Base-by-base conservation (phyloP, 2,797 vertebrate genomes). In the Poeciliopsis paucimaculata region DNA sequence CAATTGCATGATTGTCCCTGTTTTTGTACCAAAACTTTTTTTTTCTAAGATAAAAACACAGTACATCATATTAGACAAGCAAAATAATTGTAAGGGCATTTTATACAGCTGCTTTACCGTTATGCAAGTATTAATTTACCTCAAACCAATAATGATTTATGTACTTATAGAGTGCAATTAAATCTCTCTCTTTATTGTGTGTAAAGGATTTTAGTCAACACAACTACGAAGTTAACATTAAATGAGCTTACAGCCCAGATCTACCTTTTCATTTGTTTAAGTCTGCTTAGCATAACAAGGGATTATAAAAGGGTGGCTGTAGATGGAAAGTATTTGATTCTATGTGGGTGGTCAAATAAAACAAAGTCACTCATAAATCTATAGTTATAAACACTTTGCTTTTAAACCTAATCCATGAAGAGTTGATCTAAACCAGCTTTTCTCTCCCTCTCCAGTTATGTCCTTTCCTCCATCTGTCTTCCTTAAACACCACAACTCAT, bases 281-380 rank as follows among this genome's bases (percentile, higher is more conserved):
- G 78, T 81, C 53, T 79, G 46, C 26, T 60, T 18, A 82, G 45
- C 26, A 76, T 1, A 53, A 39, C 12, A n/a, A 46, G 39, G 39
- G 11, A 70, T 72, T n/a, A 45, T 5, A n/a, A 43, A 15, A 18
- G 78, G 47, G 62, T 11, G 73, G 12, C 16, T 41, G 47, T 5
- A 72, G 23, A 86, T 66, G 73, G 64, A 86, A 89, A 80, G 87
- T 76, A 89, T 87, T 86, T 73, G 46, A 90, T 83, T 90, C 87
- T 47, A 72, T 18, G 86, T 92, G 90, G 93, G 92, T 94, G 93
- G 91, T 79, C 91, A 85, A 87, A 93, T 91, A 86, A 90, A 93
- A 92, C 84, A 86, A 90, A 90, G 92, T 88, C 74, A 71, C 84
- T 83, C 81, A 82, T 91, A 90, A 92, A 94, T 92, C 83, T 86